A percentile compares a stretch with the other conserved stretches of the same genome.
These are phyloP conservation scores for Corythornis madagascariensis DNA, from an alignment of 2,113 vertebrate genomes.

Conservation along the genomic window DNA sequence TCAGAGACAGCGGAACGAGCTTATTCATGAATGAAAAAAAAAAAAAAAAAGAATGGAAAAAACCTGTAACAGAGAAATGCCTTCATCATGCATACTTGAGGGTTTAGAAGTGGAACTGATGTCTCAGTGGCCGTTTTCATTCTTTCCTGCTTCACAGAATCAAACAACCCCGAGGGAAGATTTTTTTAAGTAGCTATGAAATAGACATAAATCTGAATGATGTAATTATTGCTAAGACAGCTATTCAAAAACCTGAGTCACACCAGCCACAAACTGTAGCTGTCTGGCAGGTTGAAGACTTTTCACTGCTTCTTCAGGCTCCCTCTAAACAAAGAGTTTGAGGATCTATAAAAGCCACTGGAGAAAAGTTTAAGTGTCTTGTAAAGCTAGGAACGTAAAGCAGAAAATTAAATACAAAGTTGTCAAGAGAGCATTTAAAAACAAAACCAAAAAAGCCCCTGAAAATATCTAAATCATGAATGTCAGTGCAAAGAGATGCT, in stretches of 20 bases:
- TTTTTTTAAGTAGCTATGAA: background rate
- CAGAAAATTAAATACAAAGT: background rate
- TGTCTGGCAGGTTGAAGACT: background rate
- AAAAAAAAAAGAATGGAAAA: background rate
- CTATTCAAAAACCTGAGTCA: conserved; percentile 28
- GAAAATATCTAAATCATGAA: background rate
- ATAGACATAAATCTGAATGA: background rate
- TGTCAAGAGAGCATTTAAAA: background rate
- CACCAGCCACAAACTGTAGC: background rate
- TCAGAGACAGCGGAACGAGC: background rate
- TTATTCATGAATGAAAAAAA: background rate
- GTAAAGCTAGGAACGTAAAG: background rate
- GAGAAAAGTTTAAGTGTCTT: background rate
- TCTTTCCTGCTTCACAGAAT: conserved; percentile 17
- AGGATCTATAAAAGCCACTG: background rate
- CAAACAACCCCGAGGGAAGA: background rate
- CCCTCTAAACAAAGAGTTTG: background rate
- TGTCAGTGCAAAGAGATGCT: background rate
- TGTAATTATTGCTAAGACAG: conserved; percentile 12
- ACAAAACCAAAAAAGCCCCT: background rate
- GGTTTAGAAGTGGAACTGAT: background rate
- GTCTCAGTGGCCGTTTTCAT: background rate
- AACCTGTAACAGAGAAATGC: background rate
- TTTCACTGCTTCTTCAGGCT: background rate
- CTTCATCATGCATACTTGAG: background rate